Evolutionary conservation across 1,140 invertebrate genomes (phyloP).

Genomic region (Brachionus calyciflorus): DNA sequence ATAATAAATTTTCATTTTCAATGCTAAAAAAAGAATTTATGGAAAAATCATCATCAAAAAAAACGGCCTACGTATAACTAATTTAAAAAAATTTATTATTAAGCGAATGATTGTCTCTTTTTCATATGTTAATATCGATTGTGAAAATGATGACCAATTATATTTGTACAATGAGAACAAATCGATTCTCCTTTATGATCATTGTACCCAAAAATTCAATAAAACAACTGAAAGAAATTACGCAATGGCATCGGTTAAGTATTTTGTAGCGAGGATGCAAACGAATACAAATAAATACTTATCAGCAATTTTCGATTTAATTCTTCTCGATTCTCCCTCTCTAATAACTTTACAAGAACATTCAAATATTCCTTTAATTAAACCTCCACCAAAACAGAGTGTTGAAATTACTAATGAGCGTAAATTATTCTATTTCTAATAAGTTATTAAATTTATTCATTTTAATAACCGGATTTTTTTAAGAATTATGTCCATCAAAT

Average conservation of each 20-base stretch:
- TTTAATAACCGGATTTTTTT: background rate
- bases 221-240: background rate
- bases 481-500: conserved; percentile 19
- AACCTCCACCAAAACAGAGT: background rate
- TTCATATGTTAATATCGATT: conserved; percentile 24
- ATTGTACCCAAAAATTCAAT: background rate
- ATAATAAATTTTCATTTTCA: no score
- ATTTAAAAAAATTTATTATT: no score
- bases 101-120: conserved; percentile 40
- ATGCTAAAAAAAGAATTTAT: no score
- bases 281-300: conserved; percentile 26
- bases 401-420: conserved; percentile 6
- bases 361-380: background rate
- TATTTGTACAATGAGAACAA: conserved; percentile 35
- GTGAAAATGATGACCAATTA: conserved; percentile 20
- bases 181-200: conserved; percentile 6
- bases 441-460: background rate
- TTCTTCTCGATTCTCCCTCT: background rate
- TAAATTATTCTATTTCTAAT: background rate
- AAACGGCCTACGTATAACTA: no score
- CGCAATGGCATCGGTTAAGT: conserved; percentile 1
- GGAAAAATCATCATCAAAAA: no score
- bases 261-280: conserved; percentile 27
- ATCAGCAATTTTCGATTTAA: conserved; percentile 22
- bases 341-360: background rate